phyloP scores from a whole-genome alignment of 2,113 vertebrate species.

The Mixornis gularis region DNA sequence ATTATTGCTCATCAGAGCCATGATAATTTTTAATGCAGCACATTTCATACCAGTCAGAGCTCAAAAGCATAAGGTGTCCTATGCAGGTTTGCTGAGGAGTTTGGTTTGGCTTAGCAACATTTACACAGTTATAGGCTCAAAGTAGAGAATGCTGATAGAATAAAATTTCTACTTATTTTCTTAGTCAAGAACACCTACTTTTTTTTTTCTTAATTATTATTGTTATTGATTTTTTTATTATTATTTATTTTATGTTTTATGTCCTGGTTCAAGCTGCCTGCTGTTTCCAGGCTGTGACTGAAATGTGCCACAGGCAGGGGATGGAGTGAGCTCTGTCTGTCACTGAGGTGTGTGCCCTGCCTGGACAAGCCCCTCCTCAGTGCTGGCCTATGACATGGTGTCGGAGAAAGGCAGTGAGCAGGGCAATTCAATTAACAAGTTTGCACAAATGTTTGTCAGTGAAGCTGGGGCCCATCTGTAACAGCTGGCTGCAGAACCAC shows the following conservation, averaged over 20 bases:
- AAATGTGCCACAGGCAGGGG: neutral
- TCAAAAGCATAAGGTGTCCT: neutral
- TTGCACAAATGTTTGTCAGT: neutral
- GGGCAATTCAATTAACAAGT: neutral
- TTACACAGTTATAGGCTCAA: neutral
- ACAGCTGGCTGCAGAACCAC: neutral
- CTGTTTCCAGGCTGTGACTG: neutral
- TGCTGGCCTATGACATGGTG: fast-evolving
- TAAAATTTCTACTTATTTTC: neutral
- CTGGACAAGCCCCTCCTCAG: neutral
- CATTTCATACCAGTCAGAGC: neutral
- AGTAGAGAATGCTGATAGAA: neutral
- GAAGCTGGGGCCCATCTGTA: neutral
- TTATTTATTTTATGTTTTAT: neutral
- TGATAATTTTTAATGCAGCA: neutral
- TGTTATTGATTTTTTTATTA: too few species aligned
- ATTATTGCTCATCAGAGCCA: neutral
- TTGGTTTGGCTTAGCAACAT: neutral
- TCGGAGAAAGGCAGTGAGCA: neutral
- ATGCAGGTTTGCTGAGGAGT: neutral
- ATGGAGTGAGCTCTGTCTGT: neutral
- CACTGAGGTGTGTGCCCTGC: neutral
- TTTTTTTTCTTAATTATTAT: too few species aligned
- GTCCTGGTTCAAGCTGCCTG: neutral
- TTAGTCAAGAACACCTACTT: neutral